Conservation (phyloP, 2,797 vertebrate species). For the Lepus oiostolus region DNA sequence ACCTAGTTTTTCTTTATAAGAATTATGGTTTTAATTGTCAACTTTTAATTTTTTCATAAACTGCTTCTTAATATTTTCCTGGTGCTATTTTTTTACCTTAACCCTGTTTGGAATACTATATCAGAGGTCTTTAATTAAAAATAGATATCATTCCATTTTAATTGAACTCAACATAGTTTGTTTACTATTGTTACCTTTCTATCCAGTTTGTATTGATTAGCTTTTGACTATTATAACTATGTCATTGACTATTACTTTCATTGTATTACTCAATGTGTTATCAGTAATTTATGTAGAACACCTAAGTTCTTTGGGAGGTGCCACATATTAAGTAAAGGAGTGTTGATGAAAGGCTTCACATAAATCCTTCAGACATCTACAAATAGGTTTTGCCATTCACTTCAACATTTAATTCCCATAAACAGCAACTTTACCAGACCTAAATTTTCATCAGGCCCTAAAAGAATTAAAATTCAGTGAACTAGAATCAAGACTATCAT, state of each 20-base stretch:
- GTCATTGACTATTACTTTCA: background rate
- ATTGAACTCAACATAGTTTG: background rate
- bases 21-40: background rate
- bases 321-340: background rate
- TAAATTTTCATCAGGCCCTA: background rate
- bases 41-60: slow-evolving; percentile 11
- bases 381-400: background rate
- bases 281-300: background rate
- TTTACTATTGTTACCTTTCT: slow-evolving; percentile 11
- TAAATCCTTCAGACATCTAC: background rate
- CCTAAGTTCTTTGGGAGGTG: background rate
- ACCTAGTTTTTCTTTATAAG: background rate
- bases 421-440: background rate
- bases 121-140: background rate
- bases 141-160: background rate
- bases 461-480: background rate
- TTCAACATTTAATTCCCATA: background rate
- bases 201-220: background rate
- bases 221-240: background rate
- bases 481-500: background rate
- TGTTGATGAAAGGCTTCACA: background rate
- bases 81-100: background rate
- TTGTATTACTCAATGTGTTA: background rate
- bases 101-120: background rate
- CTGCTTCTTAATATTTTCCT: background rate